Base-by-base conservation (phyloP, 1,140 invertebrate genomes). In the Drosophila nigrodunni region DNA sequence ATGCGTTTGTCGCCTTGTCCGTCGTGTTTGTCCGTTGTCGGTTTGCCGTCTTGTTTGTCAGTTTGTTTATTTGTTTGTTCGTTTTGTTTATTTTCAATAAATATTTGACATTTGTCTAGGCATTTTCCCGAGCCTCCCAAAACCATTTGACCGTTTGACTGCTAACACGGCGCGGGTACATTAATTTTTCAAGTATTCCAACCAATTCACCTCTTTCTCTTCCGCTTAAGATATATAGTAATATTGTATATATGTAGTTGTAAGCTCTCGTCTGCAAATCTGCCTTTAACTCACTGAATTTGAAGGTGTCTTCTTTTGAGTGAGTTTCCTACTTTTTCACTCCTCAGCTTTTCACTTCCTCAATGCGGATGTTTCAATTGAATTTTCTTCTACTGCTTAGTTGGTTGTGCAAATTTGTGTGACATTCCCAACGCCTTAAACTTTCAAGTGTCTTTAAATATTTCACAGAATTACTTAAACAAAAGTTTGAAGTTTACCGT, bases 71-170 rank as follows among this genome's bases (percentile, higher is more conserved):
- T 80, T 83, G 80, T 87, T 82, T 82, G 72, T 43, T 46, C 57
- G 77, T 57, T 55, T 68, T 89, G 85, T 88, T 88, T 83, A 81
- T 89, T 85, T 88, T 90, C 81, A 88, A 88, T 88, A 88, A 88
- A 88, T 88, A 88, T 88, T 88, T 88, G 85, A 89, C 85, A 88
- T 88, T 89, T 89, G 85, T 88, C 85, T 88, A 88, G 88, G 85
- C 77, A 77, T 89, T 88, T 88, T 78, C 77, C 83, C 68, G 74
- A 77, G 67, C 72, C 77, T 67, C 21, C 18, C 67, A 55, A 49
- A 52, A 50, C 49, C 85, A 81, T 41, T 78, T 78, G 70, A 86
- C 61, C 82, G 70, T 74, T 77, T 50, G 74, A 80, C 71, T 78
- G 76, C 80, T 68, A 82, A 87, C 77, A 82, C 82, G 76, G 85